These are phyloP conservation scores for Panorpa germanica DNA, from an alignment of 2,888 invertebrate species.

Conservation along the genomic window DNA sequence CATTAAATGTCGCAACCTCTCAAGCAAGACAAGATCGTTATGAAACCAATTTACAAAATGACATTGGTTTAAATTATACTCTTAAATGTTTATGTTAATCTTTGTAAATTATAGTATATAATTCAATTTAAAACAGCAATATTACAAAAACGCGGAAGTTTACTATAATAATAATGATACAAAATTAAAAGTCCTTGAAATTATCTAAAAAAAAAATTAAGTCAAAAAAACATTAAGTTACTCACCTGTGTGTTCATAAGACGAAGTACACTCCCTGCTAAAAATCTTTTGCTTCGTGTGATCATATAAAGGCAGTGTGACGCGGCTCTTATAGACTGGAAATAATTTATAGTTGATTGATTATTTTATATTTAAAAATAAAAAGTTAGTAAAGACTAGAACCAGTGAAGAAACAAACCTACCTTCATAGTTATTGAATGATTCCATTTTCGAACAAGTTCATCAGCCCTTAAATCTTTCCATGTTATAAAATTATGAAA, in stretches of 20 bases:
- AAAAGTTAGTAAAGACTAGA: conserved; percentile 6
- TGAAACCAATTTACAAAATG: too few species aligned
- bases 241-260: conserved; percentile 71
- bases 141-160: too few species aligned
- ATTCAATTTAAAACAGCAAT: too few species aligned
- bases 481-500: conserved; percentile 79
- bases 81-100: too few species aligned
- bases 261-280: conserved; percentile 69
- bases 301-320: conserved; percentile 52
- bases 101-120: too few species aligned
- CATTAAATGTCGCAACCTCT: too few species aligned
- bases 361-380: conserved; percentile 1
- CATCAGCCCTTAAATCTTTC: conserved; percentile 69
- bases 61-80: too few species aligned
- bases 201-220: conserved; percentile 6
- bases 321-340: conserved; percentile 39
- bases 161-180: too few species aligned
- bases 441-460: conserved; percentile 59
- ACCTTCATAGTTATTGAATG: conserved; percentile 50
- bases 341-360: conserved; percentile 14
- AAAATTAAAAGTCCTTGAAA: too few species aligned
- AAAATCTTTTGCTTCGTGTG: conserved; percentile 61
- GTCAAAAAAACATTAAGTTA: conserved; percentile 10
- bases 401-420: conserved; percentile 14
- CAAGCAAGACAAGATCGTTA: too few species aligned